Base-by-base conservation (phyloP, 1,140 invertebrate genomes). In the Drosophila cardini region DNA sequence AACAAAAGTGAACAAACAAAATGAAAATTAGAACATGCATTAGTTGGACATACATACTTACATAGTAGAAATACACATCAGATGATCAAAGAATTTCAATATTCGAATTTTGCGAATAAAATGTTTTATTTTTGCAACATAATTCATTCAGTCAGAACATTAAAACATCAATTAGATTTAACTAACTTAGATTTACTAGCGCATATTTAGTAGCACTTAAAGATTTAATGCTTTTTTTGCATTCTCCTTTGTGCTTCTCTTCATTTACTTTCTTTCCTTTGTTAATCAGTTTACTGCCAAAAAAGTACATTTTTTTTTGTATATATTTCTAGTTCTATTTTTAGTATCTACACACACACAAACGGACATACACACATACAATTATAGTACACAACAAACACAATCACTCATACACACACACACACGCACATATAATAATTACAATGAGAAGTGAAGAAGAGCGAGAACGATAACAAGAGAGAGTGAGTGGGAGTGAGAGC, bases 141-240 rank as follows among this genome's bases (percentile, higher is more conserved):
- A 83, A 78, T 83, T 84, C 65, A 81, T 84, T 86, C 82, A 86
- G 82, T 86, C 82, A 83, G 72, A 87, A 87, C 79, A 86, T 78
- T 77, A 53, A 86, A 86, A 84, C 81, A 84, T 84, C 74, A 81
- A 85, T 85, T 85, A 85, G 79, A 87, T 72, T 87, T 85, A 85
- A 48, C 82, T 85, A 85, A 38, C 74, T 87, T 85, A 87, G 5
- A 68, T 56, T 76, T 55, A 73, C 46, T 53, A 67, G 46, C 46
- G 34, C 15, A 38, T 55, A 38, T 21, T 55, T 38, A 16, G 13
- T 55, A 15, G 21, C 32, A 32, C 30, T 52, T 52, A 2, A 30
- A 32, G 21, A 30, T 82, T 70, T 13, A 73, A 45, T 48, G 78
- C 32, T 68, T 58, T 67, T 42, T 53, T 48, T 38, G 43, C n/a